Base-by-base conservation (phyloP, 2,888 invertebrate genomes). In the Bellardia bayeri region DNA sequence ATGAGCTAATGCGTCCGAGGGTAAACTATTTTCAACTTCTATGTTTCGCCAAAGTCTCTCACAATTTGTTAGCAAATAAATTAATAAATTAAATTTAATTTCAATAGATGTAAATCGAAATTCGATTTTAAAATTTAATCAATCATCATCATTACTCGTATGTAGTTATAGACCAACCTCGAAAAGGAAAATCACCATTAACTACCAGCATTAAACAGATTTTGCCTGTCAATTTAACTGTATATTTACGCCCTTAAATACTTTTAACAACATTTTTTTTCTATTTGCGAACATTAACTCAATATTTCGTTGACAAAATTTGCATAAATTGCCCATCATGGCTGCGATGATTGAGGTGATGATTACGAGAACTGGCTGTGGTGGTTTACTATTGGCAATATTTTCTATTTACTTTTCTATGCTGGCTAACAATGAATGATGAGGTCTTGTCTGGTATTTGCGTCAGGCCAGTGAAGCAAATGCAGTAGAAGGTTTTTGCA, bases 221-320 rank as follows among this genome's bases (percentile, higher is more conserved):
- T 54, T 7, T 11, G 23, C 0, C 14, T 56, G 8, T 16, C 56
- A 72, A 40, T 54, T 54, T n/a, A 71, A 40, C 42, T 13, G 16
- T 13, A 2, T n/a, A 9, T 23, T 51, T 37, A 37, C 40, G 5
- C 49, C 68, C 6, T 69, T 30, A 69, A 51, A 33, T 51, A 33
- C 14, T 9, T 30, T 51, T 33, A 37, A 23, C 16, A 37, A 13
- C 23, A 51, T 3, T 16, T 51, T 51, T 71, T 11, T 16, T 37
- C 14, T 4, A 40, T 40, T 45, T 66, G 23, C 4, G 3, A 42
- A 42, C 33, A 13, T 56, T 13, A 40, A 56, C 6, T n/a, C n/a
- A 40, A 54, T n/a, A 33, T 72, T 72, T 40, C 3, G 8, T 72
- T 72, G 54, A 23, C 13, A 37, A 72, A 56, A 72, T 72, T 72